A percentile compares a stretch with the other conserved stretches of the same genome.
These are phyloP conservation scores for Dicerorhinus sumatrensis DNA, from an alignment of 2,113 vertebrate genomes.

Conservation along the genomic window DNA sequence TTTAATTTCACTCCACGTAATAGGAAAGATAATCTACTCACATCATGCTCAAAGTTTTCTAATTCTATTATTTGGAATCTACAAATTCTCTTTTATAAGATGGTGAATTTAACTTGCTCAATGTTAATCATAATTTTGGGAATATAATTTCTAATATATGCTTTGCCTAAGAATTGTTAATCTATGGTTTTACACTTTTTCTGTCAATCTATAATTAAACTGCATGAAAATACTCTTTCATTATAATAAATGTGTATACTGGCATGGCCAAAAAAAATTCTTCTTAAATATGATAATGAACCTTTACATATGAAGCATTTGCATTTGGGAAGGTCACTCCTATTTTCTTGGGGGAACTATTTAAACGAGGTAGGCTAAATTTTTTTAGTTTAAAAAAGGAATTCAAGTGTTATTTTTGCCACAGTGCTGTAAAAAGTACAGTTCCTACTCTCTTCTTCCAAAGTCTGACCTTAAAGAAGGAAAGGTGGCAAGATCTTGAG, in stretches of 20 bases:
- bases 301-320: constrained; percentile 13
- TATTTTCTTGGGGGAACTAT: constrained; percentile 33
- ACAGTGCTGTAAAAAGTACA: constrained; percentile 9
- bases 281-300: constrained; percentile 42
- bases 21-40: not conserved
- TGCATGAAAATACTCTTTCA: constrained; percentile 79
- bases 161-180: constrained; percentile 84
- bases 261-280: constrained; percentile 4
- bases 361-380: not conserved
- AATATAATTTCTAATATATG: constrained; percentile 82
- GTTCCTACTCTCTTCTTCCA: not conserved
- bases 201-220: constrained; percentile 87
- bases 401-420: not conserved
- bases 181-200: constrained; percentile 80
- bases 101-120: constrained; percentile 84
- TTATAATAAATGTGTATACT: constrained; percentile 76
- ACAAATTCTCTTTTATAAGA: constrained; percentile 84
- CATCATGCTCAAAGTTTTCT: constrained; percentile 69
- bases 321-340: constrained; percentile 12
- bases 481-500: not conserved
- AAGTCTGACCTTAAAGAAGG: constrained; percentile 2
- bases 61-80: constrained; percentile 82
- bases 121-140: constrained; percentile 83
- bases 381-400: constrained; percentile 20
- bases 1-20: constrained; percentile 15